Evolutionary conservation across 2,888 invertebrate genomes (phyloP).

Genomic region (Ypsolopha scabrella): DNA sequence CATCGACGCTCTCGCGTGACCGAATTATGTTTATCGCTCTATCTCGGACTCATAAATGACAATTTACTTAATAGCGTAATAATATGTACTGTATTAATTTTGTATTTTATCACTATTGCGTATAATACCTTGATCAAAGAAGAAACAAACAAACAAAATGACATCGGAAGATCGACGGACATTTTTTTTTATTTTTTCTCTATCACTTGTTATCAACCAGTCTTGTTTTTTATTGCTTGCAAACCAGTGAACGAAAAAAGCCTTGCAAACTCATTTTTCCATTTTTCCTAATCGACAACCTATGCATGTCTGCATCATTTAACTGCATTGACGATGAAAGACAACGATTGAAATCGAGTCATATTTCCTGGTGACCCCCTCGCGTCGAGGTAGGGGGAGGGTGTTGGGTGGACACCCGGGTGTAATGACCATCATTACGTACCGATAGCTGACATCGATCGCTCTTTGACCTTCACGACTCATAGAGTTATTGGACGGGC

Average conservation of each 20-base stretch:
- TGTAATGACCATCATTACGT: slow-evolving; percentile 3
- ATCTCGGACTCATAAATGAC: too few species aligned
- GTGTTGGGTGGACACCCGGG: neutral
- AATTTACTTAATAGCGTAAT: too few species aligned
- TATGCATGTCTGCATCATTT: too few species aligned
- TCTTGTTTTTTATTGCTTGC: neutral
- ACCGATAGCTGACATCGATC: slow-evolving; percentile 4
- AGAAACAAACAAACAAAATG: neutral
- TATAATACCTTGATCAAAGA: neutral
- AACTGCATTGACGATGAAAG: too few species aligned
- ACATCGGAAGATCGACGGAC: neutral
- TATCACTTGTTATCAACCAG: neutral
- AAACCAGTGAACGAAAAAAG: too few species aligned
- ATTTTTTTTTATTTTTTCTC: neutral
- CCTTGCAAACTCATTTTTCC: neutral
- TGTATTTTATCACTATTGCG: too few species aligned
- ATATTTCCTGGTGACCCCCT: too few species aligned
- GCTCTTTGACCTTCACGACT: slow-evolving; percentile 1
- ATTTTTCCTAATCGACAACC: neutral
- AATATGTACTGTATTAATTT: too few species aligned
- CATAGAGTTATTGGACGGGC: neutral
- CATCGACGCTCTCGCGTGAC: neutral
- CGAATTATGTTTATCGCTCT: too few species aligned
- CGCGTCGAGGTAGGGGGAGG: neutral
- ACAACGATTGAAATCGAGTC: too few species aligned